Evolutionary conservation across 2,888 invertebrate species (phyloP).

Genomic region (Alitta virens): DNA sequence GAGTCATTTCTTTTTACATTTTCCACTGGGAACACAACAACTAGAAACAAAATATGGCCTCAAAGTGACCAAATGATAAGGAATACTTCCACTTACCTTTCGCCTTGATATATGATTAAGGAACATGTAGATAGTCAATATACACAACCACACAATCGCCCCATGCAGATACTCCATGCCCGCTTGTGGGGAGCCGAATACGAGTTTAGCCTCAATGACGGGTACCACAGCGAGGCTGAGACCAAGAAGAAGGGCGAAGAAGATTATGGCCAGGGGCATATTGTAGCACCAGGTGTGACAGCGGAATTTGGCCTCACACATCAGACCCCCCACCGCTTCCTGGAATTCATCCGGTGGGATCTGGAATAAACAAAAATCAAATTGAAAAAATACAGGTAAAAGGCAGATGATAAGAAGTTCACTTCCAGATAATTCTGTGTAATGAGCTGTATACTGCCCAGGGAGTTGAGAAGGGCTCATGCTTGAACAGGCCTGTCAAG

Average conservation of each 20-base stretch:
- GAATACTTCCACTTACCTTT: slow-evolving; percentile 16
- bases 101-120: slow-evolving; percentile 26
- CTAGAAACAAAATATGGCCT: no score
- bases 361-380: slow-evolving; percentile 17
- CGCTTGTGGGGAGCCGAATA: slow-evolving; percentile 13
- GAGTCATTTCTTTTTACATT: no score
- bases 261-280: slow-evolving; percentile 28
- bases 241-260: slow-evolving; percentile 27
- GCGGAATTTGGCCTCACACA: slow-evolving; percentile 27
- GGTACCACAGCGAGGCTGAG: slow-evolving; percentile 27
- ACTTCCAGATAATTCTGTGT: no score
- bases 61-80: no score
- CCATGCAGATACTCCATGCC: slow-evolving; percentile 31
- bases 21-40: no score
- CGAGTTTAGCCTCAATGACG: slow-evolving; percentile 23
- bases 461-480: no score
- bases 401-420: no score
- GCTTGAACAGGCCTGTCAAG: no score
- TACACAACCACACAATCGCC: slow-evolving; percentile 31
- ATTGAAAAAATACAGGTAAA: no score
- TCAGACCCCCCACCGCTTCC: slow-evolving; percentile 23
- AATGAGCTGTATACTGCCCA: no score
- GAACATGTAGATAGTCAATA: slow-evolving; percentile 27
- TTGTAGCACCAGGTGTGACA: slow-evolving; percentile 33
- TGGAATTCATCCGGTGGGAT: slow-evolving; percentile 26